A percentile compares a stretch with the other conserved stretches of the same genome.
phyloP scores from a whole-genome alignment of 2,113 vertebrate species.

The Psephotus haematonotus region DNA sequence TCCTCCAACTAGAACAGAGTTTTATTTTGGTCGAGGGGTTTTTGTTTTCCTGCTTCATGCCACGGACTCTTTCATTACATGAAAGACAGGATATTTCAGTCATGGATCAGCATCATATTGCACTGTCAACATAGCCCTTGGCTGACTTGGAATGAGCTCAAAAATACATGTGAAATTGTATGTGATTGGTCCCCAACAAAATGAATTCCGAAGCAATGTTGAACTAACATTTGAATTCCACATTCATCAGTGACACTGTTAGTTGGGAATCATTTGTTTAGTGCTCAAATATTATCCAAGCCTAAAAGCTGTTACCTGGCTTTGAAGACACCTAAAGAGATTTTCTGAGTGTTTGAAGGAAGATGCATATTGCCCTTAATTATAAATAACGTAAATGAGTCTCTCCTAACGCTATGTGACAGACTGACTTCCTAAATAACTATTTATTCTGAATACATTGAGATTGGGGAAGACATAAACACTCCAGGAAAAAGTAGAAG shows the following conservation, averaged over 20 bases:
- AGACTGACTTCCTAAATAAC: not conserved
- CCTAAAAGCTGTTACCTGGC: not conserved
- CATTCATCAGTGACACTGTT: not conserved
- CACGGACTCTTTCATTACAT: not conserved
- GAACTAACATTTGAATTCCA: not conserved
- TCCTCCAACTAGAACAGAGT: not conserved
- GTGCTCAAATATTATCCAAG: not conserved
- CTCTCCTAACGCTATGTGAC: not conserved
- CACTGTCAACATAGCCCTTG: not conserved
- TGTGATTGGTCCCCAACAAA: not conserved
- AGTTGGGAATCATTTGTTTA: not conserved
- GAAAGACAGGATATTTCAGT: not conserved
- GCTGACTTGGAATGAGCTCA: not conserved
- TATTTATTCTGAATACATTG: not conserved
- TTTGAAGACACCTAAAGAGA: not conserved
- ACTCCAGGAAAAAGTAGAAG: not conserved
- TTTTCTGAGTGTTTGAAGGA: not conserved
- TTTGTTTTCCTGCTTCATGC: not conserved
- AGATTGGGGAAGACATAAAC: not conserved
- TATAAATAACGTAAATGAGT: not conserved
- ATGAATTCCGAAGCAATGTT: not conserved
- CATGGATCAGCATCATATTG: not conserved
- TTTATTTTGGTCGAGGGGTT: rapidly evolving
- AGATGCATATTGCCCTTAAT: not conserved
- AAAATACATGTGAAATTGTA: not conserved